Evolutionary conservation across 2,797 vertebrate species (phyloP), one percentile per base, ranked within the genome.

Genomic region (Mycteria americana): DNA sequence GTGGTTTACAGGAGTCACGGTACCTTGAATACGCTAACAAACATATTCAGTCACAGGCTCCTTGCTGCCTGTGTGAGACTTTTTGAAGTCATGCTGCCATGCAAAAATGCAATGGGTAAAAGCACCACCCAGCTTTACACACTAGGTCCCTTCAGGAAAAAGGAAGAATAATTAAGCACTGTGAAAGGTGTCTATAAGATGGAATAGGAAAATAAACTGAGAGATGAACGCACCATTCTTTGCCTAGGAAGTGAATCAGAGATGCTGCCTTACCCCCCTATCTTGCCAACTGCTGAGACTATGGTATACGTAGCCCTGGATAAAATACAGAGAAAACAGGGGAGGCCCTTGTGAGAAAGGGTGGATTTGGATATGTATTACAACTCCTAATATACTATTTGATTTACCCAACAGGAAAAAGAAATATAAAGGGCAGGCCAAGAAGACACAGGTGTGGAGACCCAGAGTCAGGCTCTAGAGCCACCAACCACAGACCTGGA

Each of bases 21-120:
- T 35, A 57, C 30, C 16, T 25, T 19, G 19, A 11, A 24, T 7
- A 35, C 7, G 3, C 31, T 23, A 78, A 41, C 43, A 37, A 46
- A 45, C 1, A 0, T 4, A 37, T 16, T 16, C 51, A 17, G 31
- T 10, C 25, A 16, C 4, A 3, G 18, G 33, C 51, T 70, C 18
- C 65, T 63, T 2, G 3, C 51, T 51, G 50, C 33, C 45, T 16
- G 4, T 4, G 17, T 5, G 7, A 50, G 7, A 9, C 7, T 13
- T 56, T 8, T 5, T 11, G 27, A 21, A 39, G 18, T 10, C 35
- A 9, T 0, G 0, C 30, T 31, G 33, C 57, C 4, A 1, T 2
- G 21, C 30, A 11, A 64, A 64, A 21, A 6, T 1, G 0, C 1
- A 2, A 3, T 3, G 31, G 45, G 9, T 33, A 27, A 82, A 85